Base-by-base conservation (phyloP, 2,797 vertebrate genomes). In the Labeo calbasu region DNA sequence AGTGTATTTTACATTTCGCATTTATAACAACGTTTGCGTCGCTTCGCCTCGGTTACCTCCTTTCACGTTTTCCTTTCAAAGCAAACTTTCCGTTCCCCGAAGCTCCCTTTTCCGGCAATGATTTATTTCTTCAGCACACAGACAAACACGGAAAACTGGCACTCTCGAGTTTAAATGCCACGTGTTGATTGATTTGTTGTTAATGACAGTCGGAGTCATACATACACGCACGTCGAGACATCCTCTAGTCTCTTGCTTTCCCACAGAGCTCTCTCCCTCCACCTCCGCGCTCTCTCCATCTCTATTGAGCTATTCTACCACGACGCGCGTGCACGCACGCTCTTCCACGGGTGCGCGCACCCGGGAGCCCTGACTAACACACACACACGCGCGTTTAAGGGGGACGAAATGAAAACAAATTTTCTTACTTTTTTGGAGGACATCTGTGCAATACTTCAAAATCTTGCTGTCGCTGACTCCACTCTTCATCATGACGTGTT, bases 161-260 rank as follows among this genome's bases (percentile, higher is more conserved):
- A 87, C 89, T 91, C 88, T 91, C 84, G 85, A 93, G 88, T 92
- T 93, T 91, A 92, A 90, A 92, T 91, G 91, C 89, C 90, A 94
- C 88, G 81, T 92, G 95, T 92, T 94, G 91, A 92, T 94, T 94
- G 94, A 95, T 95, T 93, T 95, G 92, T 93, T 91, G 89, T 91
- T 93, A 91, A 91, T 93, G 94, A 94, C 90, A 95, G 55, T 65
- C 80, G 86, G 87, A 91, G 68, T 87, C 89, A 89, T 87, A 87
- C 86, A 86, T 87, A 88, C 88, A 83, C 77, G 66, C 87, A 77
- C 86, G 85, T 72, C 77, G 87, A 84, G 81, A 92, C 87, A 88
- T 91, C 92, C 91, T 91, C 91, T 92, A 89, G 84, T 87, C 66
- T 85, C 77, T 87, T 70, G 89, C 83, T 90, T 93, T 92, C 89